Base-by-base conservation (phyloP, 2,113 vertebrate genomes). In the Zosterops japonicus region DNA sequence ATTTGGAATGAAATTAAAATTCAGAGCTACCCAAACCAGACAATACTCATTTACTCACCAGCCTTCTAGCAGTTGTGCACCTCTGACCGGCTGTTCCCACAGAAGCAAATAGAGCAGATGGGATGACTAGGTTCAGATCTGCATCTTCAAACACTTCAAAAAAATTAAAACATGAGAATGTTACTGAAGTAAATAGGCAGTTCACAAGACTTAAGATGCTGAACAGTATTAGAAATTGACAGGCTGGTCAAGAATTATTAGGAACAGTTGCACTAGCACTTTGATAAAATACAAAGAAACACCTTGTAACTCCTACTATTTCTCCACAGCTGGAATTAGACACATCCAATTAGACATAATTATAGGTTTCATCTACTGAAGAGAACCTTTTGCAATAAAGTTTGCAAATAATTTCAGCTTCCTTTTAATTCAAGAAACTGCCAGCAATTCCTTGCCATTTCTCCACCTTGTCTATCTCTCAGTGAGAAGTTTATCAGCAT, bases 31-130 rank as follows among this genome's bases (percentile, higher is more conserved):
- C 8, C 21, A 82, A 85, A 46, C 3, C 11, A 87, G 29, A 46
- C 6, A 59, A 56, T 2, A 20, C 5, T 67, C 6, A 85, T 60
- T 92, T 65, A 96, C 98, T 98, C 61, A 99, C 99, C 97, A 99
- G 98, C 60, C 99, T 97, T 91, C 99, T 98, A 8, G 98, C 99
- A 14, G 98, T 99, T 75, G 99, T 99, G 90, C 99, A 99, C 67
- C 99, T 98, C 93, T 99, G 99, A 49, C 99, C 99, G 1, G 99
- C 98, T 22, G 99, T 99, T 84, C 99, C 99, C 89, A 99, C 99
- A 3, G 99, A 98, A 1, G 99, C 99, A 83, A 99, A 99, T 0
- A 99, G 97, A 47, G 98, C 98, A 29, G 99, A 99, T 0, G 99
- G 99, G 50, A 99, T 98, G 8, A 99, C 99, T 7, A 99, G 98